Percentiles rank a stretch among this genome's conserved stretches.
Conservation (phyloP, 2,797 vertebrate species). For the Falco concolor region DNA sequence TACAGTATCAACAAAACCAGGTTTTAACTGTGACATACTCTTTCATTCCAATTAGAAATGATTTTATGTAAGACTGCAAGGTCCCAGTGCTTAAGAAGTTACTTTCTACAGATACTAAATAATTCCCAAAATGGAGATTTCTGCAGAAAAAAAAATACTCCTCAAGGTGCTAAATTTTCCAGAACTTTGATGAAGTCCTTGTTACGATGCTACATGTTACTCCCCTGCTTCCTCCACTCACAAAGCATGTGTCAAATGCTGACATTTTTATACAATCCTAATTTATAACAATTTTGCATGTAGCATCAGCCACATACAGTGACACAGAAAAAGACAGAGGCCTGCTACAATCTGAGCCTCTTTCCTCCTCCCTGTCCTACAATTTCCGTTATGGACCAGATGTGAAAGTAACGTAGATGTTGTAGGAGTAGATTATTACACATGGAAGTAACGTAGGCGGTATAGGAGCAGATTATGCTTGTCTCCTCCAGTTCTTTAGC, state of each 20-base stretch:
- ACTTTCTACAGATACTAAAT: background rate
- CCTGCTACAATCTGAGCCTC: background rate
- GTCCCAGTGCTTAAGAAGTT: background rate
- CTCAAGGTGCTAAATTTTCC: background rate
- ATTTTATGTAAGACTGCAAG: background rate
- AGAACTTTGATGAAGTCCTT: background rate
- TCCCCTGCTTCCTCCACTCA: background rate
- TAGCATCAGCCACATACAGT: background rate
- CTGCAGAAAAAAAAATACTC: no score
- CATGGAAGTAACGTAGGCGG: rapidly evolving
- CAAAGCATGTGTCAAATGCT: rapidly evolving
- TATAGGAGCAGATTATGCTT: rapidly evolving
- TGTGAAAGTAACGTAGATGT: rapidly evolving
- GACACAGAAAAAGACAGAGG: background rate
- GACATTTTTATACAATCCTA: background rate
- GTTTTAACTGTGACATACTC: background rate
- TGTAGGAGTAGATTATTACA: background rate
- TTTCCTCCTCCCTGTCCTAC: background rate
- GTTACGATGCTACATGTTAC: rapidly evolving
- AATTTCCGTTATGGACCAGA: background rate
- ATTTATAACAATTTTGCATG: background rate
- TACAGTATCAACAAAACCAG: background rate
- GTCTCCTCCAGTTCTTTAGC: background rate
- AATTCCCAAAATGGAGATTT: background rate
- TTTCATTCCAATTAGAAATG: background rate